Evolutionary conservation across 92 coral and sea anemone genomes (phyloP).

Genomic region (Ricordea florida): DNA sequence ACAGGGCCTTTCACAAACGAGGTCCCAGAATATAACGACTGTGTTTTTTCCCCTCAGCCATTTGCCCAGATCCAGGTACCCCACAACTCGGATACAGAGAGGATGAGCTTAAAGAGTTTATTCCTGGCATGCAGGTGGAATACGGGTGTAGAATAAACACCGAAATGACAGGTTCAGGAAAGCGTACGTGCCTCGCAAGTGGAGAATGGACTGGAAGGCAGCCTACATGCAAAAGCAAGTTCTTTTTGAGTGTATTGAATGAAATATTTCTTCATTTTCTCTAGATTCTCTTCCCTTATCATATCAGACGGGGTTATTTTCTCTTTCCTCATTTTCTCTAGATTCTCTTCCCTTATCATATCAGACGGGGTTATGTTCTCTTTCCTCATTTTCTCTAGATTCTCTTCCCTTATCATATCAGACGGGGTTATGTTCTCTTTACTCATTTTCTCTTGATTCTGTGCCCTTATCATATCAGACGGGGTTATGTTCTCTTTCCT

Average conservation of each 20-base stretch:
- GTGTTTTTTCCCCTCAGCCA: background rate
- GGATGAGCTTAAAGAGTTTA: slow-evolving; percentile 52
- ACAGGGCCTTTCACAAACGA: background rate
- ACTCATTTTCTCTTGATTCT: no score
- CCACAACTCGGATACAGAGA: slow-evolving; percentile 61
- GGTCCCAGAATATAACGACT: background rate
- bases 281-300: background rate
- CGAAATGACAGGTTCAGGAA: slow-evolving; percentile 54
- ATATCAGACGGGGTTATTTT: no score
- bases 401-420: no score
- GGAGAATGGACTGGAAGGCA: slow-evolving; percentile 74
- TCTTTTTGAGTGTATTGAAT: no score
- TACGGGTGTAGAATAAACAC: slow-evolving; percentile 67
- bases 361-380: no score
- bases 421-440: no score
- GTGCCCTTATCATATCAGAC: no score
- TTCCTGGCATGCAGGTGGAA: slow-evolving; percentile 71
- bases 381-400: no score
- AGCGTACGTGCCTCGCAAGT: slow-evolving; percentile 54
- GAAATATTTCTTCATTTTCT: no score
- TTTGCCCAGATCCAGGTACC: slow-evolving; percentile 62
- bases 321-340: no score
- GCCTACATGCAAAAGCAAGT: slow-evolving; percentile 67
- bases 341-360: no score
- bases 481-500: no score